These are phyloP conservation scores for Silurus glanis DNA, from an alignment of 2,113 vertebrate genomes.

Conservation along the genomic window DNA sequence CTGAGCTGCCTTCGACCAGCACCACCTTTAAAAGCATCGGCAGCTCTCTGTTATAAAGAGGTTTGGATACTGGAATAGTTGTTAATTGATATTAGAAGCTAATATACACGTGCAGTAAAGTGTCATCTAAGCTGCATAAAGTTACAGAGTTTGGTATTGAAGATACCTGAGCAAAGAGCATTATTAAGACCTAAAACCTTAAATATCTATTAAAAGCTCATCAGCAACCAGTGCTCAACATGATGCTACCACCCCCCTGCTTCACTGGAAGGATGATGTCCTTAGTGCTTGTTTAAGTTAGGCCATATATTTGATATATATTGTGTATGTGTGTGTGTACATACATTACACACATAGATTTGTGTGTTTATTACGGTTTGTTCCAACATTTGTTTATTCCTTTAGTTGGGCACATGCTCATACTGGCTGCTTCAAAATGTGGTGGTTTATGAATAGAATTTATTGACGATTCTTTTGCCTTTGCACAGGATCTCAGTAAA, in stretches of 20 bases:
- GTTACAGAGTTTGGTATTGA: background rate
- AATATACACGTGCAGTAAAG: background rate
- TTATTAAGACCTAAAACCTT: background rate
- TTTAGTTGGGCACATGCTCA: background rate
- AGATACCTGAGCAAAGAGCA: background rate
- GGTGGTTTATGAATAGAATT: background rate
- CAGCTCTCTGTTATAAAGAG: constrained; percentile 94
- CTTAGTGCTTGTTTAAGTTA: background rate
- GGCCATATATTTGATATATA: too few species aligned
- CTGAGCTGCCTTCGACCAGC: constrained; percentile 95
- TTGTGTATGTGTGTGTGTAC: too few species aligned
- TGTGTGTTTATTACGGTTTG: background rate
- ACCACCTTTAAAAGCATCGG: constrained; percentile 88
- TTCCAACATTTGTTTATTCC: background rate
- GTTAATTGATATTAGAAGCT: background rate
- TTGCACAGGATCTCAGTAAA: constrained; percentile 85
- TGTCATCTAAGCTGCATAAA: background rate
- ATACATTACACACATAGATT: too few species aligned
- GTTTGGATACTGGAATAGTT: constrained; percentile 61
- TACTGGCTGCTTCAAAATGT: background rate
- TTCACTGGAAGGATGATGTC: background rate
- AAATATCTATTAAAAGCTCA: too few species aligned
- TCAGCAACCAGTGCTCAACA: too few species aligned
- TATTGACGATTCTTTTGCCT: background rate
- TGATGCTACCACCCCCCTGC: background rate